phyloP scores from a whole-genome alignment of 1,140 invertebrate species.

The Caenorhabditis inopinata region DNA sequence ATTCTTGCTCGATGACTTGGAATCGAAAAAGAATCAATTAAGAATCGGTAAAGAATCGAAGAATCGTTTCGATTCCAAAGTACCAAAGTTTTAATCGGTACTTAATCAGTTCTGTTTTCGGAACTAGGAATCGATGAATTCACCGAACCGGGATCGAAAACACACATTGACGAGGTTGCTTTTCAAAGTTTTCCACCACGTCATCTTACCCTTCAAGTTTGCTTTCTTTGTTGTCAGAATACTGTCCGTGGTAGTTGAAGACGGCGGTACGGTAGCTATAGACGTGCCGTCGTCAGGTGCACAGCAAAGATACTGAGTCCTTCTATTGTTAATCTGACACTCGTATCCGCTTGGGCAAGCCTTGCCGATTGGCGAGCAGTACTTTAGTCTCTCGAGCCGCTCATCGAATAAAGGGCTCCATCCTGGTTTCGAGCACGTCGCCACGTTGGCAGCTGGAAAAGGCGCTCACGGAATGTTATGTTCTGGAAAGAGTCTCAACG shows the following conservation, averaged over 20 bases:
- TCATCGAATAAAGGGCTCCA: slow-evolving; percentile 25
- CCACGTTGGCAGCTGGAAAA: background rate
- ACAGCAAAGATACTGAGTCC: slow-evolving; percentile 47
- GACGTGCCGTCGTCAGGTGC: background rate
- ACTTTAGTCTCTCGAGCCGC: background rate
- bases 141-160: too few species aligned
- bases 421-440: slow-evolving; percentile 34
- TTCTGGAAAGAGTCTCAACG: too few species aligned
- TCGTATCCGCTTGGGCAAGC: slow-evolving; percentile 28
- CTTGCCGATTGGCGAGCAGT: slow-evolving; percentile 14
- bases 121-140: too few species aligned
- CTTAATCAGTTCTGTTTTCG: too few species aligned
- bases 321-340: slow-evolving; percentile 45
- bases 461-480: too few species aligned
- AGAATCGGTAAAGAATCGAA: too few species aligned
- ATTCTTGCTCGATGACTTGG: too few species aligned
- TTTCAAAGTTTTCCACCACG: too few species aligned
- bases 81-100: too few species aligned
- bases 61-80: too few species aligned
- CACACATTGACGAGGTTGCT: too few species aligned
- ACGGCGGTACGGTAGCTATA: background rate
- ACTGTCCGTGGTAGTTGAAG: background rate
- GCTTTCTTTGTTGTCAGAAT: slow-evolving; percentile 19
- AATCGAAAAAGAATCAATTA: too few species aligned
- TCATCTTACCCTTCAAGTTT: background rate